These are phyloP conservation scores for Paracentrotus lividus DNA, from an alignment of 53 echinoderm and acorn worm species.

Conservation along the genomic window DNA sequence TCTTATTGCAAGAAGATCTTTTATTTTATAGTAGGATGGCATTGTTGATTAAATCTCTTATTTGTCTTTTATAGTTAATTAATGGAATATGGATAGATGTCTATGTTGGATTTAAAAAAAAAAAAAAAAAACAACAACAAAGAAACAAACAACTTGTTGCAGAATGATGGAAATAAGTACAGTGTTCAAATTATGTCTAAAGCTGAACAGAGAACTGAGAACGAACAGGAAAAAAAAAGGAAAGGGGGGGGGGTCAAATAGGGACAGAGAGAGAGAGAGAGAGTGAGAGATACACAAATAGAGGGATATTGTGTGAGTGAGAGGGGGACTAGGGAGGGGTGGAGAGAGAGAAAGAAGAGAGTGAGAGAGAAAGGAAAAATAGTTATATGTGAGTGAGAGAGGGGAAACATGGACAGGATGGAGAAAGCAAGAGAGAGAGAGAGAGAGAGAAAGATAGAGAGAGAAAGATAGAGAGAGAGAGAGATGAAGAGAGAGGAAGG, in stretches of 20 bases:
- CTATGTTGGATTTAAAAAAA: too few relatives aligned
- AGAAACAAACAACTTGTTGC: not conserved
- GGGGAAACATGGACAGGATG: not conserved
- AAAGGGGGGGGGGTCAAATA: not conserved
- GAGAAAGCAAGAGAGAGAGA: not conserved
- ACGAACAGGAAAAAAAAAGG: not conserved
- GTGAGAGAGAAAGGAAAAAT: not conserved
- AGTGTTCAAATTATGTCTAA: too few relatives aligned
- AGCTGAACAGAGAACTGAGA: too few relatives aligned
- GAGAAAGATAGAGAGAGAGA: not conserved
- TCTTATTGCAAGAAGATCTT: not conserved
- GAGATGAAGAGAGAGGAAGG: not conserved
- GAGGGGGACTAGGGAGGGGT: not conserved
- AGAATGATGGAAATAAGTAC: not conserved
- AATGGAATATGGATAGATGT: too few relatives aligned
- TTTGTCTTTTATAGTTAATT: too few relatives aligned
- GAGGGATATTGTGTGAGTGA: not conserved
- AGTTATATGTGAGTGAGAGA: not conserved
- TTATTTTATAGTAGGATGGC: too few relatives aligned
- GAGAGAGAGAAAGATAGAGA: not conserved
- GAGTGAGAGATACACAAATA: not conserved
- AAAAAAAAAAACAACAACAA: not conserved
- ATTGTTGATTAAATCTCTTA: too few relatives aligned
- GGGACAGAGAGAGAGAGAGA: not conserved
- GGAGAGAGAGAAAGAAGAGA: not conserved